Evolutionary conservation across 2,113 vertebrate species (phyloP).

Genomic region (Phyllostomus discolor): DNA sequence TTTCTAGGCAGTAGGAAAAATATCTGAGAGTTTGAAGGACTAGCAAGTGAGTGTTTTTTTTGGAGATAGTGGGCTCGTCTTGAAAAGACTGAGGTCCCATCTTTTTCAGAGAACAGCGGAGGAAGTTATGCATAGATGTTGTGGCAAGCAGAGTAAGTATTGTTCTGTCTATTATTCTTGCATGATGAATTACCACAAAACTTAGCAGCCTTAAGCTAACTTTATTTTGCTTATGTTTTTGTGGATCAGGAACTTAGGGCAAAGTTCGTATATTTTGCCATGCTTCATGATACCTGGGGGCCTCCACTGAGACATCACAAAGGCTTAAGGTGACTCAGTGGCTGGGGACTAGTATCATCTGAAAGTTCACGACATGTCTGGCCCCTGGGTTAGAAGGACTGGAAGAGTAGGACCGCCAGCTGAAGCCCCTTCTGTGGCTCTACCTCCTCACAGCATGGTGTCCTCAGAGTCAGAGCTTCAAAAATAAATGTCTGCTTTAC

Average conservation of each 20-base stretch:
- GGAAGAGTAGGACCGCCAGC: background rate
- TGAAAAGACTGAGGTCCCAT: background rate
- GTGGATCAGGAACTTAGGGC: background rate
- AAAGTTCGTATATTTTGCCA: background rate
- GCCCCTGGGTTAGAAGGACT: background rate
- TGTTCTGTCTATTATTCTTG: background rate
- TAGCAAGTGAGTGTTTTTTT: background rate
- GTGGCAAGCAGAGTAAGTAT: background rate
- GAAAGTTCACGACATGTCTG: background rate
- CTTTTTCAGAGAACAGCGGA: background rate
- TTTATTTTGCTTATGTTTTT: slow-evolving; percentile 23
- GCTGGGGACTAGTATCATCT: background rate
- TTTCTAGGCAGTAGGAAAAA: slow-evolving; percentile 3
- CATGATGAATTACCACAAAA: background rate
- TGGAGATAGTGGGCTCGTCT: background rate
- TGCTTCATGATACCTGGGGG: background rate
- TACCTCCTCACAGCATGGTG: background rate
- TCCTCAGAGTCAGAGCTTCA: background rate
- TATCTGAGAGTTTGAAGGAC: background rate
- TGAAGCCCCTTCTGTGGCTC: background rate
- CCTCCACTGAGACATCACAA: background rate
- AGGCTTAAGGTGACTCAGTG: background rate
- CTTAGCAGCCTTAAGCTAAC: background rate
- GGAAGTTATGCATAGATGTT: background rate
- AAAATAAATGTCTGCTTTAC: background rate